Percentiles rank a stretch among this genome's conserved stretches.
These are phyloP conservation scores for Oedothorax gibbosus DNA, from an alignment of 1,140 invertebrate species.

Conservation along the genomic window DNA sequence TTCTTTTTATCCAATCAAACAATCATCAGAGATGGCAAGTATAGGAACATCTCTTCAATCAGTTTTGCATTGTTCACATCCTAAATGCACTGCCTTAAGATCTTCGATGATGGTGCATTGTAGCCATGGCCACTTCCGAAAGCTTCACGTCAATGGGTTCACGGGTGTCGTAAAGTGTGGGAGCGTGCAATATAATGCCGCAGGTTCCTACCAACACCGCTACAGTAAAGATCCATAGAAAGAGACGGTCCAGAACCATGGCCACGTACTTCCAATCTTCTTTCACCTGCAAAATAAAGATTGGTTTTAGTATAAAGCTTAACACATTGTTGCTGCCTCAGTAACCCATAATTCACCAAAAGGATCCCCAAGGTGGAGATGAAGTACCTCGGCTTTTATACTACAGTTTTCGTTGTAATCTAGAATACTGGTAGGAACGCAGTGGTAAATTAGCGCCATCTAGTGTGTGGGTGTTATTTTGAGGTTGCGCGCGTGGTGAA, in stretches of 20 bases:
- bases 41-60: conserved; percentile 40
- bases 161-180: conserved; percentile 90
- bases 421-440: too few species aligned
- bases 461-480: too few species aligned
- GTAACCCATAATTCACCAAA: too few species aligned
- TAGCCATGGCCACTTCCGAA: conserved; percentile 62
- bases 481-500: too few species aligned
- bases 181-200: conserved; percentile 94
- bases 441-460: too few species aligned
- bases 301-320: too few species aligned
- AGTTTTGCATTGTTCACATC: not conserved
- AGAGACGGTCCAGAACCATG: conserved; percentile 95
- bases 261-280: conserved; percentile 99
- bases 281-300: conserved; percentile 76
- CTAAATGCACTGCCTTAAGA: conserved; percentile 23
- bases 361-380: too few species aligned
- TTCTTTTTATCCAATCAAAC: not conserved
- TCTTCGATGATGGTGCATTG: conserved; percentile 58
- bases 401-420: too few species aligned
- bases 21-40: not conserved
- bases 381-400: too few species aligned
- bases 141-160: conserved; percentile 80
- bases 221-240: conserved; percentile 96
- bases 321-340: too few species aligned
- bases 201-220: conserved; percentile 92